Percentiles rank a stretch among this genome's conserved stretches.
Conservation (phyloP, 2,797 vertebrate genomes). For the Oceanodroma leucorhoa region DNA sequence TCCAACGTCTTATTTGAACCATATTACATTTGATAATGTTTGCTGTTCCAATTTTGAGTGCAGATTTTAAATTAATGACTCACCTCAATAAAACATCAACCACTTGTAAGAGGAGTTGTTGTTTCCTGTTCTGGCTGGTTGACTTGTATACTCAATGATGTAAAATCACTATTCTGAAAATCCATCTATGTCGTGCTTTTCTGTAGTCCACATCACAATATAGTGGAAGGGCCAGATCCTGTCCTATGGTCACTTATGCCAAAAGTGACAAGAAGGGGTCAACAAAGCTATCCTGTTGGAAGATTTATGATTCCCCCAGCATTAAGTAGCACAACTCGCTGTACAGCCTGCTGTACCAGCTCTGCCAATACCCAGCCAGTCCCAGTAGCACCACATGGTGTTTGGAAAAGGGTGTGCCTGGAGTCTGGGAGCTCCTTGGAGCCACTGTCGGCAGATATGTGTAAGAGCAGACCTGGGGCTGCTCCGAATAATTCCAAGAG, state of each 20-base stretch:
- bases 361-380: neutral
- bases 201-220: neutral
- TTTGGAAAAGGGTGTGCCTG: neutral
- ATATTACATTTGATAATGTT: neutral
- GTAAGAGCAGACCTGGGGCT: neutral
- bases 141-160: neutral
- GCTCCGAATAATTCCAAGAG: neutral
- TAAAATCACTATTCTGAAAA: neutral
- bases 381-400: neutral
- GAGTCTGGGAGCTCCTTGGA: neutral
- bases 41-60: neutral
- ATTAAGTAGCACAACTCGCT: neutral
- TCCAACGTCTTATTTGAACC: neutral
- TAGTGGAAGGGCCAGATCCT: neutral
- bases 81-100: neutral
- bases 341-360: neutral
- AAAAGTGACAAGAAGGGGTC: neutral
- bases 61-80: constrained; percentile 7
- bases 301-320: neutral
- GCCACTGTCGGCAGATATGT: rapidly evolving
- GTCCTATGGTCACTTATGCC: neutral
- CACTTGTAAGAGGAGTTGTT: neutral
- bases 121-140: neutral
- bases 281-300: neutral
- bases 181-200: neutral